These are phyloP conservation scores for Lucifuga dentata DNA, from an alignment of 2,113 vertebrate genomes.

Conservation along the genomic window DNA sequence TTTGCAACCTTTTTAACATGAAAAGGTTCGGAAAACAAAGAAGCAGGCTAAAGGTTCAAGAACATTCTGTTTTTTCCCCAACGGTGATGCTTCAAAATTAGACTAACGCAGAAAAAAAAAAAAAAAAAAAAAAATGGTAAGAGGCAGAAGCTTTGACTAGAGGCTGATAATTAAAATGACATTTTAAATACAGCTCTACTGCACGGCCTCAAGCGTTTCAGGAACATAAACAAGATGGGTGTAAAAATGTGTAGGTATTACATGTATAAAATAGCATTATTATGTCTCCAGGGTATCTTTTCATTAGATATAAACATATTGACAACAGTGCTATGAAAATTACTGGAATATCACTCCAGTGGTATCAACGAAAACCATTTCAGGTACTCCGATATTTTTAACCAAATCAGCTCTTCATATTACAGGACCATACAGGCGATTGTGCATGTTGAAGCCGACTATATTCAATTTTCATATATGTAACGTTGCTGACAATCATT, in stretches of 20 bases:
- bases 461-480: too few species aligned
- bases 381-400: too few species aligned
- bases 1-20: conserved; percentile 45
- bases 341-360: too few species aligned
- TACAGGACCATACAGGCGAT: too few species aligned
- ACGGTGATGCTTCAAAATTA: neutral
- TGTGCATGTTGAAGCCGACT: too few species aligned
- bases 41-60: conserved; percentile 15
- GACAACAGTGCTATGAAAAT: too few species aligned
- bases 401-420: too few species aligned
- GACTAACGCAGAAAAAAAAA: conserved; percentile 6
- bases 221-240: conserved; percentile 26
- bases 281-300: conserved; percentile 1
- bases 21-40: conserved; percentile 1
- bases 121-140: neutral
- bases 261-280: neutral
- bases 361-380: too few species aligned
- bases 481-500: too few species aligned
- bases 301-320: neutral
- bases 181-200: conserved; percentile 38
- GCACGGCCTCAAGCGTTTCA: conserved; percentile 18
- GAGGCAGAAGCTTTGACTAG: conserved; percentile 23
- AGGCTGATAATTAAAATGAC: conserved; percentile 56
- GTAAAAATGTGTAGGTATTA: neutral
- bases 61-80: conserved; percentile 9